A percentile compares a stretch with the other conserved stretches of the same genome.
Evolutionary conservation across 1,140 invertebrate genomes (phyloP).

Genomic region (Parasteatoda tepidariorum): DNA sequence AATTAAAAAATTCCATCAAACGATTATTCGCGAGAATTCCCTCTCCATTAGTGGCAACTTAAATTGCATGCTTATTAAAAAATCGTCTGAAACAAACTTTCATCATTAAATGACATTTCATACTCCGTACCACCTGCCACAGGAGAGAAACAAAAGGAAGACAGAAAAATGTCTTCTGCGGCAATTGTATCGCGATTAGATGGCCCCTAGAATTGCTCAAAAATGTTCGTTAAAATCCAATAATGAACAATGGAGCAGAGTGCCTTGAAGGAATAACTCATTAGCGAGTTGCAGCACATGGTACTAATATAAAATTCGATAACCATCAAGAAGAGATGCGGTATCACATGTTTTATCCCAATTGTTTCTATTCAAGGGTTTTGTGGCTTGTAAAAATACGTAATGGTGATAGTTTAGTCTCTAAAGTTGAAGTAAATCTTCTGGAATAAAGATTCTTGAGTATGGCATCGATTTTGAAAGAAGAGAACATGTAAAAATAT

Average conservation of each 20-base stretch:
- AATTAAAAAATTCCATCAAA: too few species aligned
- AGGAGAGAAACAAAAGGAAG: slow-evolving; percentile 6
- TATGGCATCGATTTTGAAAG: too few species aligned
- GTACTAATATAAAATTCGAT: slow-evolving; percentile 60
- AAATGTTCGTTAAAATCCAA: slow-evolving; percentile 61
- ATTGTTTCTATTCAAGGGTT: background rate
- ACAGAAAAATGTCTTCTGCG: slow-evolving; percentile 49
- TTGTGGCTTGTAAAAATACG: background rate
- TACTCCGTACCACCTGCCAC: slow-evolving; percentile 23
- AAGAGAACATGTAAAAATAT: too few species aligned
- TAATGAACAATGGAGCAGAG: slow-evolving; percentile 53
- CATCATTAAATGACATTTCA: slow-evolving; percentile 59
- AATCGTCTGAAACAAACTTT: slow-evolving; percentile 56
- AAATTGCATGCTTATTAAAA: slow-evolving; percentile 38
- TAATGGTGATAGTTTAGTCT: background rate
- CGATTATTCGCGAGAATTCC: too few species aligned
- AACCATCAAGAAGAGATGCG: background rate
- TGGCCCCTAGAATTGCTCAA: background rate
- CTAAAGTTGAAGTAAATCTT: too few species aligned
- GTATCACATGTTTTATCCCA: slow-evolving; percentile 11
- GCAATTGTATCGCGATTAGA: slow-evolving; percentile 52
- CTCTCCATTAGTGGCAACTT: background rate
- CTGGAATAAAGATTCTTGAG: too few species aligned
- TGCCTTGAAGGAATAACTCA: slow-evolving; percentile 38
- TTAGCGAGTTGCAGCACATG: slow-evolving; percentile 52